Evolutionary conservation across 2,888 invertebrate species (phyloP).

Genomic region (Thymelicus sylvestris): DNA sequence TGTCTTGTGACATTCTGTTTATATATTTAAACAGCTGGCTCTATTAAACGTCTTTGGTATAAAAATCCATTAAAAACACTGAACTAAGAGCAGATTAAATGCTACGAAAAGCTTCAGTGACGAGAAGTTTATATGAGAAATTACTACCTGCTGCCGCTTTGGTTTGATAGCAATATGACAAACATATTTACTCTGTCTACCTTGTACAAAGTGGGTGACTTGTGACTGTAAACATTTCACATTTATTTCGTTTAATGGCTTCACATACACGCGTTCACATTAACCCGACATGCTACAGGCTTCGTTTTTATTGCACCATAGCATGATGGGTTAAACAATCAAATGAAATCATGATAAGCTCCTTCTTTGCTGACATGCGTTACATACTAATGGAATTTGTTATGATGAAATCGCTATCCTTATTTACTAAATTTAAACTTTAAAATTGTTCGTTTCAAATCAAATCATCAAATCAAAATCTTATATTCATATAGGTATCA

Average conservation of each 20-base stretch:
- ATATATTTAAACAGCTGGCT: too few relatives aligned
- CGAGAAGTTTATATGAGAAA: slow-evolving; percentile 3
- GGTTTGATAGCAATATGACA: slow-evolving; percentile 7
- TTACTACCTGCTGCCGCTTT: neutral
- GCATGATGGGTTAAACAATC: slow-evolving; percentile 5
- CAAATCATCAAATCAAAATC: too few relatives aligned
- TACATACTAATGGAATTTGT: too few relatives aligned
- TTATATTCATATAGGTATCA: too few relatives aligned
- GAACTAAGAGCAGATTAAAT: neutral
- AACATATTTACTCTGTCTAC: slow-evolving; percentile 20
- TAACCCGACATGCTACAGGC: slow-evolving; percentile 6
- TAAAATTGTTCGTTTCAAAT: too few relatives aligned
- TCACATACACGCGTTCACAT: slow-evolving; percentile 18
- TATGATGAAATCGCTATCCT: too few relatives aligned
- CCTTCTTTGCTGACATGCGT: too few relatives aligned
- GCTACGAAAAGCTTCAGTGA: neutral
- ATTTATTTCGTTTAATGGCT: slow-evolving; percentile 28
- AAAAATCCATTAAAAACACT: too few relatives aligned
- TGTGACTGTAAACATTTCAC: slow-evolving; percentile 24
- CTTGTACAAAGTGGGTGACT: neutral
- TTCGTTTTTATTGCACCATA: slow-evolving; percentile 25
- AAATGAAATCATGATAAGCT: too few relatives aligned
- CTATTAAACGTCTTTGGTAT: too few relatives aligned
- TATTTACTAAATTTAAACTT: too few relatives aligned
- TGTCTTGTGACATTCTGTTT: too few relatives aligned